Base-by-base conservation (phyloP, 2,888 invertebrate genomes). In the Marasmarcha lunaedactyla region DNA sequence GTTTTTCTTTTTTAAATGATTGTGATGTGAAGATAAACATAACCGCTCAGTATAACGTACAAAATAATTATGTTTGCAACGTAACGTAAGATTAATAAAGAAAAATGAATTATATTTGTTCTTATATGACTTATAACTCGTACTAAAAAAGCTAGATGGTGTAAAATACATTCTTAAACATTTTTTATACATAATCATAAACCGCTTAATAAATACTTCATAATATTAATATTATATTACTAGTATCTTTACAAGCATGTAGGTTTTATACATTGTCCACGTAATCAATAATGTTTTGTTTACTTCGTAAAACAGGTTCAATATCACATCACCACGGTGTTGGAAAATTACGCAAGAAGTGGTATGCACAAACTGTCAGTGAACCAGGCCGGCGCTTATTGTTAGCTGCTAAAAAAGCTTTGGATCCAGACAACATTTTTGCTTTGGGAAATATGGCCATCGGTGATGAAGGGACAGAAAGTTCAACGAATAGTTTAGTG, bases 241-340 rank as follows among this genome's bases (percentile, higher is more conserved):
- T 20, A n/a, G n/a, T n/a, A n/a, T n/a, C n/a, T n/a, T n/a, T n/a
- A n/a, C n/a, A n/a, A n/a, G n/a, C n/a, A n/a, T n/a, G n/a, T n/a
- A n/a, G n/a, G n/a, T n/a, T n/a, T n/a, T n/a, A n/a, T n/a, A n/a
- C n/a, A n/a, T n/a, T n/a, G n/a, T n/a, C n/a, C n/a, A n/a, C n/a
- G n/a, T n/a, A n/a, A n/a, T n/a, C n/a, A n/a, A n/a, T n/a, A n/a
- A n/a, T n/a, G n/a, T n/a, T n/a, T n/a, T n/a, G n/a, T n/a, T n/a
- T n/a, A n/a, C n/a, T n/a, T n/a, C n/a, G n/a, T n/a, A n/a, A n/a
- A n/a, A n/a, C n/a, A 84, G 88, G 88, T 13, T 96, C 95, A 48
- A 87, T 98, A 51, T 97, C 97, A 0, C 98, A 98, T 74, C 98
- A 98, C 70, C 98, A 98, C 66, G 98, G 98, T 1, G 91, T 98